Evolutionary conservation across 2,113 vertebrate species (phyloP).

Genomic region (Sturnira hondurensis): DNA sequence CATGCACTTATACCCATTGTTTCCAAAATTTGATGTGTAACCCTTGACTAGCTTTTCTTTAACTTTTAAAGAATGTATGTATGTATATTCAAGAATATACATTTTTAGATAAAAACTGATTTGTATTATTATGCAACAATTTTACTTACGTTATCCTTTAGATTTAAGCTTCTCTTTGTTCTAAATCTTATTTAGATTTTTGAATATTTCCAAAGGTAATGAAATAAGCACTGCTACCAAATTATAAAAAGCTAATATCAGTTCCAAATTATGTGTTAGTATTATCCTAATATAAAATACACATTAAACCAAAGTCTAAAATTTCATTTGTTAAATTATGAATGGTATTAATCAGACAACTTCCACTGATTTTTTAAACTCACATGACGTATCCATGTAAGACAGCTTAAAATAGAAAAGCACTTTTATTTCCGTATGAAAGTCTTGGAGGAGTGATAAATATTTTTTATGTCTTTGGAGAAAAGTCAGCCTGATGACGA

Average conservation of each 20-base stretch:
- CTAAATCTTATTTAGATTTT: background rate
- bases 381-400: background rate
- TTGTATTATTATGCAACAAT: background rate
- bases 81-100: background rate
- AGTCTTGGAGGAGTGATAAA: background rate
- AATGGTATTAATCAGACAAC: background rate
- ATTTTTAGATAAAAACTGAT: background rate
- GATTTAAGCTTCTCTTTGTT: background rate
- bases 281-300: slow-evolving; percentile 12
- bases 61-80: background rate
- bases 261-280: background rate
- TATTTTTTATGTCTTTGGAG: background rate
- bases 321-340: slow-evolving; percentile 43
- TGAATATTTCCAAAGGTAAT: background rate
- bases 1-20: background rate
- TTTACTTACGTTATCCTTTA: background rate
- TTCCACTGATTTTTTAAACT: slow-evolving; percentile 33
- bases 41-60: background rate
- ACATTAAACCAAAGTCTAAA: background rate
- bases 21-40: background rate
- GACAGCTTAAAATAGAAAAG: background rate
- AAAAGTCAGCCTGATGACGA: background rate
- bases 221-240: background rate
- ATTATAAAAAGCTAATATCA: slow-evolving; percentile 1
- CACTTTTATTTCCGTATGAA: slow-evolving; percentile 5